Evolutionary conservation across 1,140 invertebrate genomes (phyloP).

Genomic region (Papilio machaon): DNA sequence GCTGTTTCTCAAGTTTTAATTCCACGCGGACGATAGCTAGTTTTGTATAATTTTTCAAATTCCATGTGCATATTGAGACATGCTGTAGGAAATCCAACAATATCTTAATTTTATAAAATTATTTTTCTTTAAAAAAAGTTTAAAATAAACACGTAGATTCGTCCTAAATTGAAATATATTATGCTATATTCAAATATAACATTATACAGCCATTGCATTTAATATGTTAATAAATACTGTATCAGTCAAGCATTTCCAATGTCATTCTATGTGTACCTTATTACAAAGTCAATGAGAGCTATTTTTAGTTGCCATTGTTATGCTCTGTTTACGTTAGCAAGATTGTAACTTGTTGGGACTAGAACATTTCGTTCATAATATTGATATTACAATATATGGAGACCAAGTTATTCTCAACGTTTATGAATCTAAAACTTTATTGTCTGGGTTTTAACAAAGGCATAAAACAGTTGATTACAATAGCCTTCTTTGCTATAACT

Average conservation of each 20-base stretch:
- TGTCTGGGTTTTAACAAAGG: too few relatives aligned
- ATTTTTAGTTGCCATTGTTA: not conserved
- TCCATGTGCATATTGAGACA: too few relatives aligned
- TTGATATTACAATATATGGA: not conserved
- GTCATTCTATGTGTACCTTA: not conserved
- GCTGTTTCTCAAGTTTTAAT: too few relatives aligned
- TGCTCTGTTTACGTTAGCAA: not conserved
- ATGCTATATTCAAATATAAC: not conserved
- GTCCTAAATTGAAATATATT: not conserved
- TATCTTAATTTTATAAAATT: too few relatives aligned
- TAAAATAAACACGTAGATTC: too few relatives aligned
- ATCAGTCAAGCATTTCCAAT: not conserved
- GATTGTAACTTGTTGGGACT: not conserved
- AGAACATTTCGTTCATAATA: not conserved
- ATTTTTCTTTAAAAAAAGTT: too few relatives aligned
- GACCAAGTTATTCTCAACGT: not conserved
- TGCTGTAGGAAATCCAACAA: too few relatives aligned
- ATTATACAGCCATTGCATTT: not conserved
- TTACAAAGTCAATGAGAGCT: conserved; percentile 10
- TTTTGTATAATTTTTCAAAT: too few relatives aligned
- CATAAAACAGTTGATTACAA: too few relatives aligned
- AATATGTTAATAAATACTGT: not conserved
- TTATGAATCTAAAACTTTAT: too few relatives aligned
- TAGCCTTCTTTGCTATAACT: too few relatives aligned
- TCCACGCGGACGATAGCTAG: too few relatives aligned